Evolutionary conservation across 2,113 vertebrate genomes (phyloP).

Genomic region (Cochlearius cochlearius): DNA sequence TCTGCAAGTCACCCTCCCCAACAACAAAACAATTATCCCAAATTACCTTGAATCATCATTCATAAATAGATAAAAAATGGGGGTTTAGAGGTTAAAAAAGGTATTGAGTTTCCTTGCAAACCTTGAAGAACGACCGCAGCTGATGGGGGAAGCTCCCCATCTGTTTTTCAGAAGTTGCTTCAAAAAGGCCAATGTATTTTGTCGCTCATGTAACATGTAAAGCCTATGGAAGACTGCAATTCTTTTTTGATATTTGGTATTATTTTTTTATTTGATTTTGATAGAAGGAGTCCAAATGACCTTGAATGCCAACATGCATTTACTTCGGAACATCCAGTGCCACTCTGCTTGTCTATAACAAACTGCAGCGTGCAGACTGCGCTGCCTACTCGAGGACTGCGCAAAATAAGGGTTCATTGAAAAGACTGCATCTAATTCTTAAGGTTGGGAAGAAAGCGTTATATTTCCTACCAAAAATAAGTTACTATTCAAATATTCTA

Average conservation of each 20-base stretch:
- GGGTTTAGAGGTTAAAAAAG: neutral
- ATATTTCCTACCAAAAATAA: neutral
- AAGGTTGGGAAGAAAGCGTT: neutral
- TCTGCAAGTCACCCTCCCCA: neutral
- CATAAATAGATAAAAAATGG: neutral
- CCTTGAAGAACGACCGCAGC: neutral
- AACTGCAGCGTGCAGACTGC: neutral
- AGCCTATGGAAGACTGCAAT: neutral
- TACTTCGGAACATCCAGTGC: neutral
- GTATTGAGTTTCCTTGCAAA: neutral
- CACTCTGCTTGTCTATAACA: neutral
- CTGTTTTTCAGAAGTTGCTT: neutral
- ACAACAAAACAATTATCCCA: neutral
- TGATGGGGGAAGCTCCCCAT: neutral
- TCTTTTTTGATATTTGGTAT: neutral
- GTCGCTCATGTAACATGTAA: neutral
- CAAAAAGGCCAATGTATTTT: neutral
- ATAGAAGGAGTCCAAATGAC: neutral
- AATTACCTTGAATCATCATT: neutral
- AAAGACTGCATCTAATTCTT: neutral
- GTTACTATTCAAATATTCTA: neutral
- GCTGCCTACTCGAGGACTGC: fast-evolving
- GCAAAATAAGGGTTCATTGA: neutral
- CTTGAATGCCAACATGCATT: neutral
- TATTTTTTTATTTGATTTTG: neutral